Evolutionary conservation across 2,113 vertebrate species (phyloP).

Genomic region (mouse (Mus musculus)): DNA sequence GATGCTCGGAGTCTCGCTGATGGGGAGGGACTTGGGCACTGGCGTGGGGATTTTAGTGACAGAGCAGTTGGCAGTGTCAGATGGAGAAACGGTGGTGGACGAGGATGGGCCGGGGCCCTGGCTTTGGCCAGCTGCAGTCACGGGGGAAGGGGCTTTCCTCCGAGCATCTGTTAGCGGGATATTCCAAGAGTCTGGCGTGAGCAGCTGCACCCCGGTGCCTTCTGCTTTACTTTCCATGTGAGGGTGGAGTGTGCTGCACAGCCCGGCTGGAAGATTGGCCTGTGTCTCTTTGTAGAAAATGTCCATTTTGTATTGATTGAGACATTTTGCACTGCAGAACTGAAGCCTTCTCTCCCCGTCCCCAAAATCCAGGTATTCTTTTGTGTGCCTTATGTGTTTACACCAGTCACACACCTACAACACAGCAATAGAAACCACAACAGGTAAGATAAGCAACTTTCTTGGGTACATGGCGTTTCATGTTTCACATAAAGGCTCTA

Average conservation of each 20-base stretch:
- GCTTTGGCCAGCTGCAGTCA: constrained; percentile 89
- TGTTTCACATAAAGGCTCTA: constrained; percentile 78
- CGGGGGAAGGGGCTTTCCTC: constrained; percentile 95
- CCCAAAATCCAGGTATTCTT: constrained; percentile 99
- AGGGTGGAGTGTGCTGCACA: constrained; percentile 94
- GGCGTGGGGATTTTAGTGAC: constrained; percentile 97
- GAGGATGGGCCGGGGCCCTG: constrained; percentile 91
- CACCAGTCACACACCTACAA: constrained; percentile 99
- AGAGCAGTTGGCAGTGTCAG: constrained; percentile 93
- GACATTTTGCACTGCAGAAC: constrained; percentile 99
- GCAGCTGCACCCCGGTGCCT: constrained; percentile 94
- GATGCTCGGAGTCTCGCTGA: constrained; percentile 93
- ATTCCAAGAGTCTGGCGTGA: constrained; percentile 99
- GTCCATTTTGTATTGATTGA: constrained; percentile 99
- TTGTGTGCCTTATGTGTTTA: constrained; percentile 99
- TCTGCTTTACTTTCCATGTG: constrained; percentile 94
- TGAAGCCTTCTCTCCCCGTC: constrained; percentile 98
- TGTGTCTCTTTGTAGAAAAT: constrained; percentile 99
- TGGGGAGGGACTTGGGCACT: constrained; percentile 92
- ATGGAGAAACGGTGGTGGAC: constrained; percentile 94
- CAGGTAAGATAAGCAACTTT: constrained; percentile 86
- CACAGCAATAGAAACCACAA: constrained; percentile 87
- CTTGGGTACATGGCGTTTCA: constrained; percentile 65
- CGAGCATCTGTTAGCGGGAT: constrained; percentile 95
- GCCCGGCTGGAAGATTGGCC: constrained; percentile 96